phyloP scores from a whole-genome alignment of 2,888 invertebrate genomes.

The Himalopsyche japonica region DNA sequence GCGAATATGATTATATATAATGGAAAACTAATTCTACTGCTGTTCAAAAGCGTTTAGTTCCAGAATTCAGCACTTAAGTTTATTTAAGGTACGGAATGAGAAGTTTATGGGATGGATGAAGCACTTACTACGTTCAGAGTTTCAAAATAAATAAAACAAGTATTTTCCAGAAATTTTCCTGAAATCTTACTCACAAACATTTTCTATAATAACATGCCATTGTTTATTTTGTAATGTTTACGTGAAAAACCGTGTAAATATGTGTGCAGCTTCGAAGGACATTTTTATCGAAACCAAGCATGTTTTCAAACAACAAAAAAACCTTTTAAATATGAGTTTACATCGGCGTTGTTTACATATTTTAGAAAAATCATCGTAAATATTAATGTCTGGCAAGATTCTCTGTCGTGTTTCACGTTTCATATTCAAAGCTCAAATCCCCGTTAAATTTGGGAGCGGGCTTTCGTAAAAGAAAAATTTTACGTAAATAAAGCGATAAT shows the following conservation, averaged over 20 bases:
- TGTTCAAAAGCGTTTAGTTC: too few species aligned
- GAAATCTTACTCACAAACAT: not conserved
- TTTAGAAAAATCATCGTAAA: not conserved
- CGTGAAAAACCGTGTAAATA: not conserved
- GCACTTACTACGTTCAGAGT: too few species aligned
- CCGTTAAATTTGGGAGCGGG: not conserved
- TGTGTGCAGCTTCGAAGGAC: not conserved
- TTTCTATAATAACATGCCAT: not conserved
- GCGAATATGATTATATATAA: too few species aligned
- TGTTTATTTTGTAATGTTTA: not conserved
- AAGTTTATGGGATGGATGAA: too few species aligned
- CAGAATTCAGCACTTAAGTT: too few species aligned
- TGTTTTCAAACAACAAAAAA: not conserved
- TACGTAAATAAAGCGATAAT: not conserved
- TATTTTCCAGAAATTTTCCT: not conserved
- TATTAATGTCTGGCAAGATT: not conserved
- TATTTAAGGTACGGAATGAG: too few species aligned
- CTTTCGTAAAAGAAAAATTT: not conserved
- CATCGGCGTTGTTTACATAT: not conserved
- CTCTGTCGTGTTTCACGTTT: not conserved
- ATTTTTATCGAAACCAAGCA: not conserved
- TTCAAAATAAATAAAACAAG: too few species aligned
- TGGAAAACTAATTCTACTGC: too few species aligned
- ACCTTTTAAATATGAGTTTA: not conserved
- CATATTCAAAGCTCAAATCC: not conserved